Evolutionary conservation across 2,797 vertebrate genomes (phyloP).

Genomic region (Brachyrhaphis roseni): DNA sequence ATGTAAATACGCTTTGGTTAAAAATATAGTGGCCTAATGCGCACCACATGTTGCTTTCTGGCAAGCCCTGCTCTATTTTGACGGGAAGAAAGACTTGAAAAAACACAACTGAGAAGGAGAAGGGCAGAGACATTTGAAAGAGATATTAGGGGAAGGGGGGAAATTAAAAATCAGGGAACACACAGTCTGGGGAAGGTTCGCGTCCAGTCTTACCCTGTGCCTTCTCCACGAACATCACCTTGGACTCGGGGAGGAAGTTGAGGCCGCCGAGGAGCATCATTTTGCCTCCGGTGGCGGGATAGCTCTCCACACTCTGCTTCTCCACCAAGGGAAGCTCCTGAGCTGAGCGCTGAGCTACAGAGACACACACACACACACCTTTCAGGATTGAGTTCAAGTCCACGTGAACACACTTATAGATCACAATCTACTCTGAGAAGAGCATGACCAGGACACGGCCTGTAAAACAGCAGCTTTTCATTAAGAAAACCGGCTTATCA

Average conservation of each 20-base stretch:
- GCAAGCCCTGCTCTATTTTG: constrained; percentile 81
- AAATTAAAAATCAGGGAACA: constrained; percentile 57
- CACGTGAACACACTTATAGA: constrained; percentile 25
- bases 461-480: constrained; percentile 57
- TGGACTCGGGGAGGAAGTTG: constrained; percentile 97
- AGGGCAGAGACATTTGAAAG: constrained; percentile 48
- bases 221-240: constrained; percentile 99
- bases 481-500: constrained; percentile 59
- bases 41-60: constrained; percentile 85
- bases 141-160: constrained; percentile 47
- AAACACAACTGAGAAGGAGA: constrained; percentile 39
- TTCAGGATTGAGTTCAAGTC: constrained; percentile 28
- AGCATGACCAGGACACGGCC: constrained; percentile 35
- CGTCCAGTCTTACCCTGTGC: constrained; percentile 88
- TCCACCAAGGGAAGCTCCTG: constrained; percentile 99
- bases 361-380: constrained; percentile 25
- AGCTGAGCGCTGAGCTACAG: constrained; percentile 93
- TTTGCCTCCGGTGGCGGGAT: constrained; percentile 89
- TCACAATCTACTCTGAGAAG: constrained; percentile 53
- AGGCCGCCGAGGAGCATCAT: constrained; percentile 94
- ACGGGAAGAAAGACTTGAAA: constrained; percentile 74
- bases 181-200: constrained; percentile 28
- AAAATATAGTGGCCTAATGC: constrained; percentile 88
- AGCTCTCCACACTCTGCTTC: constrained; percentile 93
- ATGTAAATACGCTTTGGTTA: constrained; percentile 88